Conservation (phyloP, 1,140 invertebrate species). For the Zaprionus ghesquierei region DNA sequence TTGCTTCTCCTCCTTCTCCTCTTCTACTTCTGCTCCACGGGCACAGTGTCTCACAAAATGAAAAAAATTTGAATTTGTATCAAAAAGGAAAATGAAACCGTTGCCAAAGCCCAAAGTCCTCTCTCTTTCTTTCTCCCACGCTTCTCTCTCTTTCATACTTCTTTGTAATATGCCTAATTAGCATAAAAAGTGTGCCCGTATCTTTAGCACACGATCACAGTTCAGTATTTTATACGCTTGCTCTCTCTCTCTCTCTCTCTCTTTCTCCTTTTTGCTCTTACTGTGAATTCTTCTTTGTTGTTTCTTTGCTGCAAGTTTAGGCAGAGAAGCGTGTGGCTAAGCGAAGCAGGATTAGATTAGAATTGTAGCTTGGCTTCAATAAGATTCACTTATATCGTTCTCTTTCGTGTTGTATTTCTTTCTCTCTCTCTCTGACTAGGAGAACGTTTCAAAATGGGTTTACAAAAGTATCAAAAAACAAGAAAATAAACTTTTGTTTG, state of each 20-base stretch:
- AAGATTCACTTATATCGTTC: neutral
- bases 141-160: neutral
- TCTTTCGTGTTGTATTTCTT: constrained; percentile 4
- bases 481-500: neutral
- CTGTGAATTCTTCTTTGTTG: neutral
- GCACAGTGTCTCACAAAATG: constrained; percentile 17
- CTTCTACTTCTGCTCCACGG: constrained; percentile 8
- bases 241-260: neutral
- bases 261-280: neutral
- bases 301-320: neutral
- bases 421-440: constrained; percentile 35
- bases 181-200: constrained; percentile 25
- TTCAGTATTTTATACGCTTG: neutral
- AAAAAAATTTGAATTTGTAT: neutral
- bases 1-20: constrained; percentile 9
- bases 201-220: neutral
- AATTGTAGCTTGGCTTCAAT: neutral
- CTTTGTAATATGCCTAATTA: neutral
- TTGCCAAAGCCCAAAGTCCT: neutral
- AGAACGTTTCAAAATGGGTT: constrained; percentile 6
- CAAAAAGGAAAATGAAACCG: constrained; percentile 40
- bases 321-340: neutral
- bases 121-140: neutral
- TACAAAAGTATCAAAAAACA: constrained; percentile 1
- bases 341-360: neutral